Conservation (phyloP, 2,888 invertebrate species). For the Priocnemis perturbator region DNA sequence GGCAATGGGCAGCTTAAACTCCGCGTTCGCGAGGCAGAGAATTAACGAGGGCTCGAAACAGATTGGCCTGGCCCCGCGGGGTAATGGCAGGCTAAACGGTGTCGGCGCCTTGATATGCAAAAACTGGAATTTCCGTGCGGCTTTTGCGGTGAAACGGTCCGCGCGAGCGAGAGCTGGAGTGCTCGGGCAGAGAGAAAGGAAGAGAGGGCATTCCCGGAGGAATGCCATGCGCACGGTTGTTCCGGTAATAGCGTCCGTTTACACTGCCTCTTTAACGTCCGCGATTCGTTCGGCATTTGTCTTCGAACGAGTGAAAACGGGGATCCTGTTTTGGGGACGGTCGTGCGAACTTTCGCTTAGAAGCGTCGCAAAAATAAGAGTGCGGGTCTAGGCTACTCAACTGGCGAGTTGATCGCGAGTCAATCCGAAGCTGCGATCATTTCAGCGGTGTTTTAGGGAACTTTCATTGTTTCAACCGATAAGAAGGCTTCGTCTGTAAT, state of each 20-base stretch:
- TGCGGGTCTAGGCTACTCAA: too few species aligned
- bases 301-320: slow-evolving; percentile 27
- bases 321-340: too few species aligned
- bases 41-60: slow-evolving; percentile 40
- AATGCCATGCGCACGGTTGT: slow-evolving; percentile 58
- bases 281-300: slow-evolving; percentile 61
- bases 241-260: slow-evolving; percentile 67
- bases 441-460: too few species aligned
- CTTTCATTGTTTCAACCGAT: too few species aligned
- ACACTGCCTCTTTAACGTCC: slow-evolving; percentile 67
- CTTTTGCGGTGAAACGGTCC: slow-evolving; percentile 16
- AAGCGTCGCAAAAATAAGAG: too few species aligned
- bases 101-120: slow-evolving; percentile 72
- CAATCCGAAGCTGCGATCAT: too few species aligned
- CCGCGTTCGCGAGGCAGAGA: neutral
- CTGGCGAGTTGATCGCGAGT: too few species aligned
- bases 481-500: too few species aligned
- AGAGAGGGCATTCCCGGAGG: slow-evolving; percentile 34
- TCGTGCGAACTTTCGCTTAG: too few species aligned
- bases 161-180: slow-evolving; percentile 5
- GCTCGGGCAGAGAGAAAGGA: neutral
- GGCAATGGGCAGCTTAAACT: too few species aligned
- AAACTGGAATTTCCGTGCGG: slow-evolving; percentile 66
- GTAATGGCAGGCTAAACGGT: slow-evolving; percentile 69
- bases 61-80: slow-evolving; percentile 52